phyloP scores from a whole-genome alignment of 2,797 vertebrate species.

The Sebastes oblongus region DNA sequence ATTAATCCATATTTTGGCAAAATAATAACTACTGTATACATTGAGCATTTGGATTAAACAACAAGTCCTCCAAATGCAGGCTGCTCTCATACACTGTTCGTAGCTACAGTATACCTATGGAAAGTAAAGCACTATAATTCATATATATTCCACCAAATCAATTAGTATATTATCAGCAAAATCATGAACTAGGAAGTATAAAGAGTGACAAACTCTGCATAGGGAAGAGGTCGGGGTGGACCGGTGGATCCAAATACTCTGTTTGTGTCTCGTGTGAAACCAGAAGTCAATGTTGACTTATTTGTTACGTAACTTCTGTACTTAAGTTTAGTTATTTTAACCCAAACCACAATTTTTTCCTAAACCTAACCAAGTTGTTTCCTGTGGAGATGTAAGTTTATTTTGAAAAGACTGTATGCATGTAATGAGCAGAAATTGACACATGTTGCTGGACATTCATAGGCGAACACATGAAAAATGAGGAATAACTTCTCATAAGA shows the following conservation, averaged over 20 bases:
- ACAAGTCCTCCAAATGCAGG: background rate
- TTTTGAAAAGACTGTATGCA: background rate
- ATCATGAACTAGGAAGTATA: background rate
- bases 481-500: background rate
- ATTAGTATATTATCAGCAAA: background rate
- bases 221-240: background rate
- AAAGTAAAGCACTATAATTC: background rate
- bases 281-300: background rate
- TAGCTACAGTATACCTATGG: background rate
- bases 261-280: too few relatives aligned
- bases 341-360: too few relatives aligned
- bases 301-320: background rate
- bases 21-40: background rate
- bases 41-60: background rate
- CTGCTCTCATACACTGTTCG: background rate
- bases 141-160: background rate
- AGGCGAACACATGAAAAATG: background rate
- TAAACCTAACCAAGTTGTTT: too few relatives aligned
- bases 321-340: background rate
- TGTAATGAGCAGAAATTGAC: background rate
- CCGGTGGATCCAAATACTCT: too few relatives aligned
- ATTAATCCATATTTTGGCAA: background rate
- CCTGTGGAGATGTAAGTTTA: background rate
- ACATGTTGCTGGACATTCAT: background rate
- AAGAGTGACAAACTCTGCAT: background rate